Percentiles rank a stretch among this genome's conserved stretches.
Conservation (phyloP, 2,797 vertebrate species). For the Syngnathus rostellatus region DNA sequence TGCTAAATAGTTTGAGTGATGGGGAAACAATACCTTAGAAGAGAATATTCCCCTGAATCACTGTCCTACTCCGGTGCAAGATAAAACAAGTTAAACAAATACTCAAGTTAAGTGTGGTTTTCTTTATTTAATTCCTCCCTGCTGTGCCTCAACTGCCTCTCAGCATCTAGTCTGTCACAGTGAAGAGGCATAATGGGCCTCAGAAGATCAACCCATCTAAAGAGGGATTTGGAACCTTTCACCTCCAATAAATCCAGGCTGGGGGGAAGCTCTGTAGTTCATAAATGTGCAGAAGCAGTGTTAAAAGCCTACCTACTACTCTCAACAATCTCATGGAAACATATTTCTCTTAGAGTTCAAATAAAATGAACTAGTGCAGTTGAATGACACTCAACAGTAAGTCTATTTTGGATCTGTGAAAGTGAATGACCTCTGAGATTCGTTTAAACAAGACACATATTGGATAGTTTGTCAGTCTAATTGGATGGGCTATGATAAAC, state of each 20-base stretch:
- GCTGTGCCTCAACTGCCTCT: constrained; percentile 53
- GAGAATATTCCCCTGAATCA: constrained; percentile 57
- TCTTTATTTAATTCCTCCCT: constrained; percentile 64
- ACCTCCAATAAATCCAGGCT: constrained; percentile 62
- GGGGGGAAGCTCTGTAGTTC: constrained; percentile 45
- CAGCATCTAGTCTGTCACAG: constrained; percentile 62
- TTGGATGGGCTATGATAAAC: constrained; percentile 63
- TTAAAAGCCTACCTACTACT: constrained; percentile 44
- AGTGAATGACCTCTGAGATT: constrained; percentile 50
- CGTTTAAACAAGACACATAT: constrained; percentile 58
- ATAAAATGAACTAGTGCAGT: constrained; percentile 27
- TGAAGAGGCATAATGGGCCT: constrained; percentile 66
- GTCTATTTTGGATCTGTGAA: constrained; percentile 29
- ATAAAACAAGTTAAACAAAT: constrained; percentile 66
- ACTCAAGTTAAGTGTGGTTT: constrained; percentile 63
- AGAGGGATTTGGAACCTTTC: constrained; percentile 72
- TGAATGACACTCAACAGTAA: constrained; percentile 38
- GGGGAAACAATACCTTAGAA: constrained; percentile 57
- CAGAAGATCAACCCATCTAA: constrained; percentile 72
- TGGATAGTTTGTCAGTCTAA: constrained; percentile 64
- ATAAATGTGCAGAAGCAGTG: constrained; percentile 58
- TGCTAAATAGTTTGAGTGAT: constrained; percentile 36
- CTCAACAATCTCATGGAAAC: constrained; percentile 45
- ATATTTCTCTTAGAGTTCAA: constrained; percentile 34
- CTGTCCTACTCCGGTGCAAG: constrained; percentile 58